Percentiles rank a stretch among this genome's conserved stretches.
Evolutionary conservation across 2,797 vertebrate species (phyloP).

Genomic region (Manis crassicaudata): DNA sequence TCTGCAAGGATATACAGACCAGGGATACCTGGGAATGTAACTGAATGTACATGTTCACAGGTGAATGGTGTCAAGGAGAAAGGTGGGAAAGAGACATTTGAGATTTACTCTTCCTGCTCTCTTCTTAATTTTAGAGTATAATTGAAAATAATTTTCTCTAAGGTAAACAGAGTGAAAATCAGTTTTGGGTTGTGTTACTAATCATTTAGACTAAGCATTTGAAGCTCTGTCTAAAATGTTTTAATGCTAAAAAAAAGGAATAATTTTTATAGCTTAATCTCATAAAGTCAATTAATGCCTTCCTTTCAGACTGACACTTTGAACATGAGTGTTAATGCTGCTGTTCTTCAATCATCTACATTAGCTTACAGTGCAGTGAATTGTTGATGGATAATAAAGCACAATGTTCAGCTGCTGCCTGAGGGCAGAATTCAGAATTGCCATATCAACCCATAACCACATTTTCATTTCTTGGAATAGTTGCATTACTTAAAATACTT

Average conservation of each 20-base stretch:
- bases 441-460: background rate
- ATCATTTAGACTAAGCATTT: constrained; percentile 39
- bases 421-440: constrained; percentile 64
- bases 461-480: background rate
- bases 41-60: background rate
- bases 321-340: constrained; percentile 58
- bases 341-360: constrained; percentile 63
- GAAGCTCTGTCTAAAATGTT: constrained; percentile 62
- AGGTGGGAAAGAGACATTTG: background rate
- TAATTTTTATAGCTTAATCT: constrained; percentile 65
- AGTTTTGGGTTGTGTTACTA: constrained; percentile 63
- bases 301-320: constrained; percentile 70
- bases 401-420: constrained; percentile 59
- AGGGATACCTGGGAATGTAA: background rate
- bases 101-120: background rate
- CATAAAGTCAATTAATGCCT: constrained; percentile 66
- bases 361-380: constrained; percentile 80
- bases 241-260: constrained; percentile 56
- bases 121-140: background rate
- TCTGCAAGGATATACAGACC: background rate
- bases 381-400: constrained; percentile 79
- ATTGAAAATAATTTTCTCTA: constrained; percentile 35
- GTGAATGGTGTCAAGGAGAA: background rate
- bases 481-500: constrained; percentile 34
- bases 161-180: constrained; percentile 58